phyloP scores from a whole-genome alignment of 2,113 vertebrate species.

The Ageneiosus marmoratus region DNA sequence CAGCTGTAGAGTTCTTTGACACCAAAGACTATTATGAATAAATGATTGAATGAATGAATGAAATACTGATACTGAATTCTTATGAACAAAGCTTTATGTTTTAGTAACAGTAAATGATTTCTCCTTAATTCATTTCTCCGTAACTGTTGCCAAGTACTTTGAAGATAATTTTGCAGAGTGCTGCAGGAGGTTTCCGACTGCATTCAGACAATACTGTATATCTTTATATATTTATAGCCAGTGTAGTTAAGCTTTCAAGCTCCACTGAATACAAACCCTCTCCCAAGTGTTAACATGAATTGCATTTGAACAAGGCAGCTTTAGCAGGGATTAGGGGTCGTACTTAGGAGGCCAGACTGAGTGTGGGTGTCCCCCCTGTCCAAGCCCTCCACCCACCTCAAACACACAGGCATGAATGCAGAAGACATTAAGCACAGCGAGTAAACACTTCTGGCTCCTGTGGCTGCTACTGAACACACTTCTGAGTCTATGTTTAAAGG shows the following conservation, averaged over 20 bases:
- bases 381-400: too few species aligned
- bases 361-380: constrained; percentile 8
- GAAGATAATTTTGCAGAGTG: neutral
- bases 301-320: neutral
- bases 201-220: neutral
- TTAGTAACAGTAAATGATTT: too few species aligned
- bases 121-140: too few species aligned
- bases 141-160: neutral
- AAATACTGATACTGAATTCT: neutral
- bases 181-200: neutral
- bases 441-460: constrained; percentile 39
- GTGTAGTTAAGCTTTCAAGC: neutral
- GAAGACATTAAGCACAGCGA: constrained; percentile 4
- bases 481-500: neutral
- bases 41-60: neutral
- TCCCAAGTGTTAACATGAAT: neutral
- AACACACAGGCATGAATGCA: constrained; percentile 24
- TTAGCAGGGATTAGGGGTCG: neutral
- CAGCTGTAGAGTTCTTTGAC: neutral
- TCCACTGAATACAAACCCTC: constrained; percentile 8
- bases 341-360: neutral
- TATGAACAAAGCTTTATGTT: too few species aligned
- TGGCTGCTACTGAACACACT: constrained; percentile 29
- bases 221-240: constrained; percentile 8
- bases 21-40: neutral